Evolutionary conservation across 2,797 vertebrate genomes (phyloP), one percentile per base, ranked within the genome.

Genomic region (Chaetodon trifasciatus): DNA sequence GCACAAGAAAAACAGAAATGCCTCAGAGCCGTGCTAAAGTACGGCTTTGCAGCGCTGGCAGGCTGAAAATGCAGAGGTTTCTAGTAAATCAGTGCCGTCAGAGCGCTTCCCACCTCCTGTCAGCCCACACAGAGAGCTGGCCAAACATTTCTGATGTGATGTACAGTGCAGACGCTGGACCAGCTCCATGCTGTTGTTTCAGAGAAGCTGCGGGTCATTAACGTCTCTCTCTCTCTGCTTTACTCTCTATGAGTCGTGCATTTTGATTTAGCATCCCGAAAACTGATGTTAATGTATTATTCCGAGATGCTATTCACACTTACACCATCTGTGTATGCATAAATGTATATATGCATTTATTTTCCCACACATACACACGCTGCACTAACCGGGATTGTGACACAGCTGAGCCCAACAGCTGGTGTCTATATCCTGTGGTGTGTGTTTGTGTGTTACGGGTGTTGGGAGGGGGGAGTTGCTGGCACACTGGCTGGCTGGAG

Each of bases 371-470:
- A 46, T 47, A 47, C 78, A 67, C 77, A 72, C 44, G 74, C 60
- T 2, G 8, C n/a, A 19, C 58, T 6, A 50, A 11, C 42, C 23
- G 72, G 66, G 62, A 70, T 73, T 80, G 71, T 83, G 71, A 78
- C 75, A 70, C 93, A 94, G 91, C 91, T 94, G 93, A 92, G 87
- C 68, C 80, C 75, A 89, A 64, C 93, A 94, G 92, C 92, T 94
- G 93, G 87, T 91, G 91, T 84, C 83, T 87, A 11, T 55, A 74
- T 86, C 83, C 89, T 58, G 70, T 37, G 10, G 72, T 84, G 87
- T 81, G 83, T 84, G 85, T 84, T 47, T 78, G 73, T 67, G 61
- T 76, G 78, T 76, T 46, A 0, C 69, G 83, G 74, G 70, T 55
- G 78, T 24, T 55, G 58, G 32, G 60, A 21, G 35, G 52, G 17